phyloP scores from a whole-genome alignment of 1,140 invertebrate genomes.

The Mycetomoellerius zeteki region DNA sequence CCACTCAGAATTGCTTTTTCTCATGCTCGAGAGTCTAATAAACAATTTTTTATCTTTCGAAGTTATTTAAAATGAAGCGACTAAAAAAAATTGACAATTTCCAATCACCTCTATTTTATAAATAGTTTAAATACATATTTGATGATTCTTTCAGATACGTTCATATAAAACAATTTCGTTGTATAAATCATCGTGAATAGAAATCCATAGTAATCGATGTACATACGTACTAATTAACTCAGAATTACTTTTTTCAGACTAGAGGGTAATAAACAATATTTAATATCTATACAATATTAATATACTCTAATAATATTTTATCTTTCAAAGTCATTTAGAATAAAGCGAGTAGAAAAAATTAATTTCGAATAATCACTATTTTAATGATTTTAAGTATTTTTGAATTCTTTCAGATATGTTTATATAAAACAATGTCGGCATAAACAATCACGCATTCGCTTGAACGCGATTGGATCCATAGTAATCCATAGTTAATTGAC shows the following conservation, averaged over 20 bases:
- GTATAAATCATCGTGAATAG: background rate
- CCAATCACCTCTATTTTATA: background rate
- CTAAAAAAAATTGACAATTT: slow-evolving; percentile 10
- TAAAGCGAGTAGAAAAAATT: background rate
- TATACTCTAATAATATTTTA: too few relatives aligned
- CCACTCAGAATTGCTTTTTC: background rate
- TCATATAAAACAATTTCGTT: background rate
- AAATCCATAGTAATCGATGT: slow-evolving; percentile 3
- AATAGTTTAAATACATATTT: background rate
- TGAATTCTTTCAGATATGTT: background rate
- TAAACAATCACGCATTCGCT: background rate
- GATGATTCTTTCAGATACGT: background rate
- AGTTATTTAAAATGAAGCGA: background rate
- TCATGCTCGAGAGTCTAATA: slow-evolving; percentile 19
- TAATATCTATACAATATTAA: too few relatives aligned
- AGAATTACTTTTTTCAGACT: too few relatives aligned
- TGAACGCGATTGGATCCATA: slow-evolving; percentile 19
- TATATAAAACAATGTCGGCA: background rate
- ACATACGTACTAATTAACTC: slow-evolving; percentile 40
- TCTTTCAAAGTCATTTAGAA: background rate
- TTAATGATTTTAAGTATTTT: background rate
- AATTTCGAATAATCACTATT: slow-evolving; percentile 4
- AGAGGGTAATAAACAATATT: too few relatives aligned
- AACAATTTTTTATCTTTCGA: background rate
- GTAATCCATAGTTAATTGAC: background rate